phyloP scores from a whole-genome alignment of 30 jellyfish, hydroid and myxozoan species.

The Aurelia aurita region DNA sequence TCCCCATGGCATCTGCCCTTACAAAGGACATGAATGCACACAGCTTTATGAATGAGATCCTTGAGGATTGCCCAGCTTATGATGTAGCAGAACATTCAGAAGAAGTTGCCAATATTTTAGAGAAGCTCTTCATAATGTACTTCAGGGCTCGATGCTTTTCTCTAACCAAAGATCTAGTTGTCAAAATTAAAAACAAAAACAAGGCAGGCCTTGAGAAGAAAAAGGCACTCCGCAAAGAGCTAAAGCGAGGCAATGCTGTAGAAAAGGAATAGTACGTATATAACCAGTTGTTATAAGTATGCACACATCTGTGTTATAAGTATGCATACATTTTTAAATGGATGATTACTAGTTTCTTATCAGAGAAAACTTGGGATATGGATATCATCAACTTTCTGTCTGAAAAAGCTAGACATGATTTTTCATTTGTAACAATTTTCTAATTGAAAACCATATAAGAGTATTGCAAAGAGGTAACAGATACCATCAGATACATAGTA shows the following conservation, averaged over 20 bases:
- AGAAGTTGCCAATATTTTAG: slow-evolving; percentile 23
- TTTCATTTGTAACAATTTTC: too few species aligned
- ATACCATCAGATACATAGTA: too few species aligned
- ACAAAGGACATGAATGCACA: slow-evolving; percentile 40
- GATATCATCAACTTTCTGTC: too few species aligned
- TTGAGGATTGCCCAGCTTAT: slow-evolving; percentile 32
- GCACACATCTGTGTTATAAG: too few species aligned
- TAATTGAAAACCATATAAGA: too few species aligned
- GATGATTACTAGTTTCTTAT: neutral
- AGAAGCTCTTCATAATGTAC: slow-evolving; percentile 36
- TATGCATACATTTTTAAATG: too few species aligned
- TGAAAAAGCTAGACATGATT: too few species aligned
- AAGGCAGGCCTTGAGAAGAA: slow-evolving; percentile 34
- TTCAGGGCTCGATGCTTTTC: slow-evolving; percentile 42
- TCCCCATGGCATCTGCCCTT: slow-evolving; percentile 12
- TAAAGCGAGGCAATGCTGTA: slow-evolving; percentile 20
- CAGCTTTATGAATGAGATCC: slow-evolving; percentile 21
- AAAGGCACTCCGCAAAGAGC: slow-evolving; percentile 31
- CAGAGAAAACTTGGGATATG: neutral
- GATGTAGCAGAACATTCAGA: slow-evolving; percentile 33
- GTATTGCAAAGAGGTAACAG: too few species aligned
- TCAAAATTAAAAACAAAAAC: slow-evolving; percentile 18
- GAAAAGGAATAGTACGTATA: slow-evolving; percentile 1
- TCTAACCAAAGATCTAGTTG: slow-evolving; percentile 28
- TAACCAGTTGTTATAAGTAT: too few species aligned